Evolutionary conservation across 2,888 invertebrate genomes (phyloP).

Genomic region (Hyles lineata): DNA sequence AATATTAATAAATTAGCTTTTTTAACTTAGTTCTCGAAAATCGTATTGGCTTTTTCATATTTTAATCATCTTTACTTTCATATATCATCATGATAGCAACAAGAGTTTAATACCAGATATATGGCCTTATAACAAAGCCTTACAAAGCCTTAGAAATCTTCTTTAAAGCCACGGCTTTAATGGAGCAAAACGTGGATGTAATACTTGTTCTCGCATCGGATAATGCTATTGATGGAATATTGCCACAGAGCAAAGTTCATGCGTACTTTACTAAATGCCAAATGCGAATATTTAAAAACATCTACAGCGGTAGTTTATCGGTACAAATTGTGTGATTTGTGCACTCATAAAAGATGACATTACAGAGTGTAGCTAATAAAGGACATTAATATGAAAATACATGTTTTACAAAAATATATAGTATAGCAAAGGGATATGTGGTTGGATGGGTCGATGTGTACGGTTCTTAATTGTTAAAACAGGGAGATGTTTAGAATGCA

Average conservation of each 20-base stretch:
- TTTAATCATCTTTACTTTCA: too few relatives aligned
- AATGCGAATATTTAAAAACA: conserved; percentile 25
- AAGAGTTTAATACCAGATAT: not conserved
- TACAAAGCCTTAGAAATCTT: not conserved
- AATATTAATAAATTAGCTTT: too few relatives aligned
- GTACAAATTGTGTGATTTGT: conserved; percentile 21
- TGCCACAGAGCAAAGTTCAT: conserved; percentile 18
- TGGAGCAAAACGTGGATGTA: conserved; percentile 20
- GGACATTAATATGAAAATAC: not conserved
- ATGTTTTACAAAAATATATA: too few relatives aligned
- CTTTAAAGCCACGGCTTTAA: conserved; percentile 9
- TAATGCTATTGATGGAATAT: conserved; percentile 17
- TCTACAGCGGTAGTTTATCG: conserved; percentile 3
- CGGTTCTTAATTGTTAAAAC: too few relatives aligned
- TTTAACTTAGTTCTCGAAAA: too few relatives aligned
- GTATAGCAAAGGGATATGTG: too few relatives aligned
- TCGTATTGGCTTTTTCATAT: too few relatives aligned
- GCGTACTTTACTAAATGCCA: conserved; percentile 23
- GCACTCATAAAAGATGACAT: not conserved
- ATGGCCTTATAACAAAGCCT: not conserved
- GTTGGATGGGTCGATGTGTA: too few relatives aligned
- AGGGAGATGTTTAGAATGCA: too few relatives aligned
- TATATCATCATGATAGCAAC: not conserved
- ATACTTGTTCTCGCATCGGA: not conserved
- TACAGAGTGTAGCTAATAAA: conserved; percentile 7